Conservation (phyloP, 2,888 invertebrate species). For the Tinea trinotella region DNA sequence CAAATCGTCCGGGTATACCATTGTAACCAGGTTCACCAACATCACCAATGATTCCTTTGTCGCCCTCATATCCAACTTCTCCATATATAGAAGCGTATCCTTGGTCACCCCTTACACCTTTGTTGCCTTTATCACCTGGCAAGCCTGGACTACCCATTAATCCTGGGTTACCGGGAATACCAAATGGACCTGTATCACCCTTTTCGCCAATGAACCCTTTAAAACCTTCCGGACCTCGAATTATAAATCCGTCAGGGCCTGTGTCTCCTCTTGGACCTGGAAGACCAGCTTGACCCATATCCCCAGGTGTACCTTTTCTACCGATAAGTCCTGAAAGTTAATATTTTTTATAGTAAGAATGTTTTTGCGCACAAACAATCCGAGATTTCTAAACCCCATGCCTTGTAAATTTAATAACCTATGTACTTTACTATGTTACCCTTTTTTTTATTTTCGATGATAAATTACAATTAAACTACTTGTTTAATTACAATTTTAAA, state of each 20-base stretch:
- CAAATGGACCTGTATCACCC: constrained; percentile 76
- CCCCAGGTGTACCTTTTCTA: constrained; percentile 46
- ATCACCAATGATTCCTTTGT: constrained; percentile 67
- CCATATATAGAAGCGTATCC: constrained; percentile 60
- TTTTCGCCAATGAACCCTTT: constrained; percentile 78
- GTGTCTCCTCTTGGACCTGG: constrained; percentile 43
- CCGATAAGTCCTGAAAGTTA: constrained; percentile 30
- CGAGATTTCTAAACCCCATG: too few relatives aligned
- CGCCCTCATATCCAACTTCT: constrained; percentile 50
- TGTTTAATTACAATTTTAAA: too few relatives aligned
- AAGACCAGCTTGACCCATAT: constrained; percentile 45
- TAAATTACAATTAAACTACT: too few relatives aligned
- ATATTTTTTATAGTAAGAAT: too few relatives aligned
- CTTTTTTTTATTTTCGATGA: too few relatives aligned
- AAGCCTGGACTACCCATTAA: constrained; percentile 74
- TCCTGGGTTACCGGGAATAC: constrained; percentile 66
- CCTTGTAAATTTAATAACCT: too few relatives aligned
- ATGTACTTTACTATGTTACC: too few relatives aligned
- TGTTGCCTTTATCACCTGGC: constrained; percentile 72
- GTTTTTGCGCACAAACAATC: too few relatives aligned
- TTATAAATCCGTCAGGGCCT: constrained; percentile 50
- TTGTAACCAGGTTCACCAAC: constrained; percentile 71
- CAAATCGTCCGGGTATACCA: constrained; percentile 69
- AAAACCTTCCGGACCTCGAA: constrained; percentile 58
- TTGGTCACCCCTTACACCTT: constrained; percentile 60